Evolutionary conservation across 2,888 invertebrate species (phyloP).

Genomic region (Gymnoscelis rufifasciata): DNA sequence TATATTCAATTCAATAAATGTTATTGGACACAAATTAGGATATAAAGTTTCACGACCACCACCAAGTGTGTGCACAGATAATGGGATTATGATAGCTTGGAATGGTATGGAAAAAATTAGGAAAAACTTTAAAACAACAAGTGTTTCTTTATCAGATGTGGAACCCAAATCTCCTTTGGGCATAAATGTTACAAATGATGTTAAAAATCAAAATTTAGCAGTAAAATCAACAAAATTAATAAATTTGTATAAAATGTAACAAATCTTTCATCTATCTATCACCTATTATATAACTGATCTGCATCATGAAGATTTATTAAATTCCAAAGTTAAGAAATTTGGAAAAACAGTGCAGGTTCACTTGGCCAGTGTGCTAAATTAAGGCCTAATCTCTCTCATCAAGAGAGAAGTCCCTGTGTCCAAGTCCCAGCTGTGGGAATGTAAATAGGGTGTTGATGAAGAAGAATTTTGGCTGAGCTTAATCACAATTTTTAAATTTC

Average conservation of each 20-base stretch:
- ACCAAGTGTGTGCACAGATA: conserved; percentile 94
- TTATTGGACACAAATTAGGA: conserved; percentile 82
- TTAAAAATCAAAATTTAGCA: conserved; percentile 74
- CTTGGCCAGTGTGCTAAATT: no score
- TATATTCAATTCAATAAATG: conserved; percentile 83
- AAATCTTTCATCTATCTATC: not conserved
- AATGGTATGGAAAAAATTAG: conserved; percentile 92
- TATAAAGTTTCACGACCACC: conserved; percentile 88
- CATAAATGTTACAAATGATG: conserved; percentile 75
- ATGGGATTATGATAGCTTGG: conserved; percentile 99
- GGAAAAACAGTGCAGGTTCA: no score
- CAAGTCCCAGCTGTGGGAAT: no score
- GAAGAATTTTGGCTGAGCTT: no score
- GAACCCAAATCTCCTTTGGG: conserved; percentile 82
- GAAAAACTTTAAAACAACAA: conserved; percentile 56
- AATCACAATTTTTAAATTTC: no score
- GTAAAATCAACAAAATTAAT: conserved; percentile 57
- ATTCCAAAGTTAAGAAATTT: no score
- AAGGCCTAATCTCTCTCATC: no score
- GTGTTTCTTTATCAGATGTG: conserved; percentile 79
- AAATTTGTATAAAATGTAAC: conserved; percentile 26
- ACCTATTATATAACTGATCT: not conserved
- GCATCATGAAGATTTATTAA: no score
- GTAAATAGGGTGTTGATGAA: no score
- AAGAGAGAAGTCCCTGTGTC: no score